phyloP scores from a whole-genome alignment of 1,140 invertebrate genomes.

The Drosophila nasuta region DNA sequence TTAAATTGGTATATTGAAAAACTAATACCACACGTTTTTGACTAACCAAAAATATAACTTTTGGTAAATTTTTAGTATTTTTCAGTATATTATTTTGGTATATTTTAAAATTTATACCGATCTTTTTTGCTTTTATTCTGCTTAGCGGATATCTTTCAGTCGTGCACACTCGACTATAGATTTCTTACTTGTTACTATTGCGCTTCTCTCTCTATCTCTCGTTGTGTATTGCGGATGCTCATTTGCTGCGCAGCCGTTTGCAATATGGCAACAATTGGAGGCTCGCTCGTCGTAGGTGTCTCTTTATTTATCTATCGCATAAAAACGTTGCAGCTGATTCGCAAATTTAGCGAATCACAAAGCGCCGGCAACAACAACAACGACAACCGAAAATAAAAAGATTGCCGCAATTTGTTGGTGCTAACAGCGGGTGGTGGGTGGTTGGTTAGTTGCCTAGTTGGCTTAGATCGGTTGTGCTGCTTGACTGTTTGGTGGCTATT shows the following conservation, averaged over 20 bases:
- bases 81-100: too few species aligned
- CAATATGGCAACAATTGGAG: constrained; percentile 11
- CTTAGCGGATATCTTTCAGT: too few species aligned
- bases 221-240: constrained; percentile 35
- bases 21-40: too few species aligned
- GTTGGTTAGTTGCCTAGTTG: constrained; percentile 2
- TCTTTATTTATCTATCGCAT: constrained; percentile 46
- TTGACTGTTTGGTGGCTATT: constrained; percentile 19
- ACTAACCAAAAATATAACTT: too few species aligned
- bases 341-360: constrained; percentile 50
- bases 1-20: too few species aligned
- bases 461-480: neutral
- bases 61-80: too few species aligned
- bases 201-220: neutral
- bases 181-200: neutral
- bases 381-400: neutral
- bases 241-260: constrained; percentile 25
- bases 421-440: constrained; percentile 45
- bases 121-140: too few species aligned
- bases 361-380: constrained; percentile 37
- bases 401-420: constrained; percentile 30
- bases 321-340: constrained; percentile 46
- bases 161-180: too few species aligned
- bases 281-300: constrained; percentile 38
- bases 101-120: too few species aligned